Percentiles rank a stretch among this genome's conserved stretches.
phyloP scores from a whole-genome alignment of 2,888 invertebrate species.

The Mythimna pallens region DNA sequence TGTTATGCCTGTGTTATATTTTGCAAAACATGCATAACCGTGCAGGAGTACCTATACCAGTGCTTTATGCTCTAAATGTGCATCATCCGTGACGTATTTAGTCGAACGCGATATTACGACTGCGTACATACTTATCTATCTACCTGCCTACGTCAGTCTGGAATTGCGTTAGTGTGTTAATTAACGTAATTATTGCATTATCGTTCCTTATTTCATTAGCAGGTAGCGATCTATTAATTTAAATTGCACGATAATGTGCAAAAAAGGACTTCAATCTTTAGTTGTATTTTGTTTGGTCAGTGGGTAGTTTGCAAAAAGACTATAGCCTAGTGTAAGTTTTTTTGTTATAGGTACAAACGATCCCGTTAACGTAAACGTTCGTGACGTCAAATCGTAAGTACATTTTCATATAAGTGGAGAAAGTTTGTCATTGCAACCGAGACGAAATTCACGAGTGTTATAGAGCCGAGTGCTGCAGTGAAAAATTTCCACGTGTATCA shows the following conservation, averaged over 20 bases:
- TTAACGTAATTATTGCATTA: conserved; percentile 32
- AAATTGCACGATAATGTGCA: background rate
- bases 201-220: conserved; percentile 19
- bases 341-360: too few relatives aligned
- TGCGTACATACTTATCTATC: background rate
- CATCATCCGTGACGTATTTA: conserved; percentile 72
- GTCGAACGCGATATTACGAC: conserved; percentile 67
- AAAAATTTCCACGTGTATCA: too few relatives aligned
- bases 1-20: conserved; percentile 16
- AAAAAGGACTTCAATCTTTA: too few relatives aligned
- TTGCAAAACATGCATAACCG: conserved; percentile 30
- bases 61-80: conserved; percentile 74
- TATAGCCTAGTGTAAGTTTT: too few relatives aligned
- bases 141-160: background rate
- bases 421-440: too few relatives aligned
- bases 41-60: conserved; percentile 23
- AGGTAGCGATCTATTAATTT: too few relatives aligned
- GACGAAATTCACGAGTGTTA: too few relatives aligned
- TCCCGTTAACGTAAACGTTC: too few relatives aligned
- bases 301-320: background rate
- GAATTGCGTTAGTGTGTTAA: conserved; percentile 53
- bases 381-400: too few relatives aligned
- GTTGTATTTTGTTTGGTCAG: background rate
- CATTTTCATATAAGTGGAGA: too few relatives aligned
- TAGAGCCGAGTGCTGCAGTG: too few relatives aligned